phyloP scores from a whole-genome alignment of 2,113 vertebrate species.

The Regulus satrapa region DNA sequence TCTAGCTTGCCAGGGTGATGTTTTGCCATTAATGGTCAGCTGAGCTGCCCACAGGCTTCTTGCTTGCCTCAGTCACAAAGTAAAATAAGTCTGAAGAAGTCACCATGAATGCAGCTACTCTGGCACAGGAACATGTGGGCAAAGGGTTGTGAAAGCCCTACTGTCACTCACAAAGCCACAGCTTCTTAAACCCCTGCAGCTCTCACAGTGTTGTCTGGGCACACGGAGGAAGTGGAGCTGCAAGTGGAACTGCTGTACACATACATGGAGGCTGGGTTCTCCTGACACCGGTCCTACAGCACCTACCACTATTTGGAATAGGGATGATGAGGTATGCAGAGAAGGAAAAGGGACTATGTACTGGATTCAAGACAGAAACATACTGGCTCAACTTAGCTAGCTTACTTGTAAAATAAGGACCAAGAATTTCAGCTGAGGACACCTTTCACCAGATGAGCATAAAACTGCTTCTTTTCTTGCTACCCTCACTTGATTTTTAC shows the following conservation, averaged over 20 bases:
- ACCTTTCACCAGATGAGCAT: background rate
- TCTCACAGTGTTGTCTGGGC: fast-evolving
- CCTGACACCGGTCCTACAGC: background rate
- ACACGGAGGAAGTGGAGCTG: fast-evolving
- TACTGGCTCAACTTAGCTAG: background rate
- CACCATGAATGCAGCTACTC: background rate
- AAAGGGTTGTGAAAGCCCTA: background rate
- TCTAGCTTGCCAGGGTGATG: fast-evolving
- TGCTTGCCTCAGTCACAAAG: background rate
- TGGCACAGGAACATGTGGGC: fast-evolving
- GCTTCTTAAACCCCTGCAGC: background rate
- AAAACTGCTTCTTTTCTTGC: background rate
- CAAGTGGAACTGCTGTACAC: background rate
- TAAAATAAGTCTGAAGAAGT: background rate
- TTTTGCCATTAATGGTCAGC: background rate
- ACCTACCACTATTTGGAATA: background rate
- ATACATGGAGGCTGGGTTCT: background rate
- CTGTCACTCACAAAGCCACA: background rate
- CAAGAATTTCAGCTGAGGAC: background rate
- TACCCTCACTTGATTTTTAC: background rate
- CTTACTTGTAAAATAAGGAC: background rate
- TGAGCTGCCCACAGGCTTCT: background rate
- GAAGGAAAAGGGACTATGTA: background rate
- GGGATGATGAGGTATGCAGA: background rate
- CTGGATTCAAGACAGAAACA: background rate